These are phyloP conservation scores for Drosophila gaucha DNA, from an alignment of 2,888 invertebrate species.

Conservation along the genomic window DNA sequence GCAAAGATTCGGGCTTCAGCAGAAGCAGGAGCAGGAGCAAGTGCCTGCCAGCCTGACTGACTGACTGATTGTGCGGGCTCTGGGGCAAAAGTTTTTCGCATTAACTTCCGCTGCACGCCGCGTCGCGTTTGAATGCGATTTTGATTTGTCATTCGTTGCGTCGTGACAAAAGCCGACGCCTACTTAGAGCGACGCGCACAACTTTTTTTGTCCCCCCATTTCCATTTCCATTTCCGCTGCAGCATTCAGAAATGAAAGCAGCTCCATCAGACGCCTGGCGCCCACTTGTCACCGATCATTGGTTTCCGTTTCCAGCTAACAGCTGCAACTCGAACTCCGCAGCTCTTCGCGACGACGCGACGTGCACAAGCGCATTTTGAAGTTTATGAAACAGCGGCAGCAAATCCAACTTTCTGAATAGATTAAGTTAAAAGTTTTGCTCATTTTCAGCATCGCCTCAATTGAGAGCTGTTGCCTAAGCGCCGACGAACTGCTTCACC, in stretches of 20 bases:
- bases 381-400: constrained; percentile 80
- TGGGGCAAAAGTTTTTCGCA: constrained; percentile 75
- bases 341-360: constrained; percentile 66
- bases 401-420: constrained; percentile 76
- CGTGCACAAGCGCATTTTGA: constrained; percentile 80
- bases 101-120: constrained; percentile 79
- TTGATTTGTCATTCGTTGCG: constrained; percentile 81
- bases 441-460: constrained; percentile 75
- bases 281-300: constrained; percentile 80
- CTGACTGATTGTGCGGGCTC: constrained; percentile 73
- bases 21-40: background rate
- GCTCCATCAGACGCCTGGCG: constrained; percentile 50
- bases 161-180: constrained; percentile 76
- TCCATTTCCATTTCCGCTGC: constrained; percentile 62
- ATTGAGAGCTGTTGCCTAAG: constrained; percentile 57
- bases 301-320: constrained; percentile 72
- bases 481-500: constrained; percentile 27
- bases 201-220: constrained; percentile 58
- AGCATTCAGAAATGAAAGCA: constrained; percentile 20
- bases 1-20: constrained; percentile 25
- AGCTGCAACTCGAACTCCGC: constrained; percentile 43
- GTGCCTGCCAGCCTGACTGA: constrained; percentile 8
- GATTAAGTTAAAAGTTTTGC: constrained; percentile 82
- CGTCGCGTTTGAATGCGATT: constrained; percentile 81
- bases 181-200: constrained; percentile 61